A percentile compares a stretch with the other conserved stretches of the same genome.
Evolutionary conservation across 1,140 invertebrate species (phyloP).

Genomic region (Nasonia vitripennis): DNA sequence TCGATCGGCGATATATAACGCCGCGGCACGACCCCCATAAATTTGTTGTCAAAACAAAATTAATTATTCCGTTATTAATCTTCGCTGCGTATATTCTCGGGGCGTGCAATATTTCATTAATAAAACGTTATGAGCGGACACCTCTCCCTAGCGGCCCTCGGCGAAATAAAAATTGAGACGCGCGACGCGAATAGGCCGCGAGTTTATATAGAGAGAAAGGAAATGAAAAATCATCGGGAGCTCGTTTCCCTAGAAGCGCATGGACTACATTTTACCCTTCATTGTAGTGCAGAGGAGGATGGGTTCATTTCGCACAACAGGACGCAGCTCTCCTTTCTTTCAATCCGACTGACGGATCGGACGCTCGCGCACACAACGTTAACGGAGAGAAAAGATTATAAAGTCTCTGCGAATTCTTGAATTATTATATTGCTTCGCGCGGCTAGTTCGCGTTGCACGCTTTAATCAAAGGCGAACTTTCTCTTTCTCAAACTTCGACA

Average conservation of each 20-base stretch:
- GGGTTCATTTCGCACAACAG: too few relatives aligned
- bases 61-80: slow-evolving; percentile 48
- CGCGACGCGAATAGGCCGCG: background rate
- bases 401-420: too few relatives aligned
- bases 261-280: background rate
- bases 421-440: too few relatives aligned
- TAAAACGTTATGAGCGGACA: slow-evolving; percentile 22
- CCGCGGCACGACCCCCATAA: slow-evolving; percentile 17
- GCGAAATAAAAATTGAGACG: slow-evolving; percentile 26
- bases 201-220: background rate
- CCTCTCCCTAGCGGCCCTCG: background rate
- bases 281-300: background rate
- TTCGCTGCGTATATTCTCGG: background rate
- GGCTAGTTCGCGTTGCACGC: too few relatives aligned
- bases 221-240: background rate
- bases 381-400: too few relatives aligned
- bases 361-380: too few relatives aligned
- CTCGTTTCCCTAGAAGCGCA: background rate
- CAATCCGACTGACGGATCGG: too few relatives aligned
- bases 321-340: too few relatives aligned
- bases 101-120: slow-evolving; percentile 34
- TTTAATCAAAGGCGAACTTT: background rate
- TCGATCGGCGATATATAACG: slow-evolving; percentile 28
- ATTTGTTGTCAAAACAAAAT: slow-evolving; percentile 41
- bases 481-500: background rate